Evolutionary conservation across 2,888 invertebrate genomes (phyloP), one percentile per base, ranked within the genome.

Genomic region (Sarcophaga subvicina): DNA sequence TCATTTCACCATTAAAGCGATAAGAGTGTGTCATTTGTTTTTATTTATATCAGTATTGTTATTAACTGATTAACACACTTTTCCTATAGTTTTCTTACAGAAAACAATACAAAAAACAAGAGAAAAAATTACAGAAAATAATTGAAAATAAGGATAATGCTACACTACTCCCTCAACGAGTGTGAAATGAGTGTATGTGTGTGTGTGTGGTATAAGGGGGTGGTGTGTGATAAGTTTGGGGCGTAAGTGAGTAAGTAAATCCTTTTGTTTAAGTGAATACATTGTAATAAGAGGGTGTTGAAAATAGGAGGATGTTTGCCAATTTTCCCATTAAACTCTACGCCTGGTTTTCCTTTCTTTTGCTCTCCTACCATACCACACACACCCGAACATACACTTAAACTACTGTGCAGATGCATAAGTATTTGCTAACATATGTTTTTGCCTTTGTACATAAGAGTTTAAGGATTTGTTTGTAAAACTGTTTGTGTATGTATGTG

Each of bases 361-460:
- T 80, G 22, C 8, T n/a, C 14, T 71, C 45, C 11, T 70, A 25
- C 25, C 25, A 37, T 10, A 37, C 8, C 37, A 37, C 37, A 37
- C 37, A 37, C 37, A 6, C 37, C 6, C 37, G 6, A 37, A 5
- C 37, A 3, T 37, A 37, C 37, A 37, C 2, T 37, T 37, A 37
- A 37, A 10, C 8, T 10, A 37, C 37, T 37, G 10, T 37, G 8
- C 37, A 8, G 20, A 25, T 63, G 69, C 71, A 37, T 37, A 37
- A 37, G 27, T 62, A 49, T 47, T 72, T 67, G 22, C 17, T 12
- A 81, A 85, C 83, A 80, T 78, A 78, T 78, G 75, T 85, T 81
- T 85, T 70, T 54, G 3, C 17, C 5, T 54, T 54, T 17, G 54
- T 54, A 54, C 54, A 14, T 5, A 17, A 4, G 54, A 37, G 37